Percentiles rank a stretch among this genome's conserved stretches.
Evolutionary conservation across 2,888 invertebrate genomes (phyloP).

Genomic region (Hesperia comma): DNA sequence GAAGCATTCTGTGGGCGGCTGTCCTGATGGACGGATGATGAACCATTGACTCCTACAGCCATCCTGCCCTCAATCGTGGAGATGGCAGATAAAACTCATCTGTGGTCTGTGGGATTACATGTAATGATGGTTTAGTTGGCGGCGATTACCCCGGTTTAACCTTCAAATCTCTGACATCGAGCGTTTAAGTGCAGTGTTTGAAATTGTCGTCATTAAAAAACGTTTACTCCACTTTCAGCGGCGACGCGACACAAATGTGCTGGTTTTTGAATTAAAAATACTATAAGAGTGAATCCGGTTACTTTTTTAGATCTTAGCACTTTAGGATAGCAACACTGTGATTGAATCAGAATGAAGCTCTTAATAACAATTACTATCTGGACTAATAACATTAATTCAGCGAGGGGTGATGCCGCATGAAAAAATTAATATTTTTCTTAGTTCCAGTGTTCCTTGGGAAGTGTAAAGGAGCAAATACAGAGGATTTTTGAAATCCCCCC

Average conservation of each 20-base stretch:
- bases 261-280: too few relatives aligned
- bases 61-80: slow-evolving; percentile 16
- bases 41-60: slow-evolving; percentile 17
- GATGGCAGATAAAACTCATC: slow-evolving; percentile 21
- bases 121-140: slow-evolving; percentile 11
- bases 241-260: neutral
- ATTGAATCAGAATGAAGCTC: too few relatives aligned
- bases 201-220: neutral
- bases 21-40: neutral
- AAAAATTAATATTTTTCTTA: too few relatives aligned
- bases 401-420: too few relatives aligned
- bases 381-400: too few relatives aligned
- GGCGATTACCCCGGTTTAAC: slow-evolving; percentile 18
- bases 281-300: too few relatives aligned
- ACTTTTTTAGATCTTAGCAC: too few relatives aligned
- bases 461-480: too few relatives aligned
- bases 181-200: neutral
- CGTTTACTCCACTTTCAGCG: neutral
- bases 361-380: too few relatives aligned
- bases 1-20: neutral
- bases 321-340: too few relatives aligned
- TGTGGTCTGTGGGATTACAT: slow-evolving; percentile 9
- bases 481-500: too few relatives aligned
- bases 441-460: too few relatives aligned
- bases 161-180: neutral